Conservation (phyloP, 1,140 invertebrate genomes). For the Ceratina japonica region DNA sequence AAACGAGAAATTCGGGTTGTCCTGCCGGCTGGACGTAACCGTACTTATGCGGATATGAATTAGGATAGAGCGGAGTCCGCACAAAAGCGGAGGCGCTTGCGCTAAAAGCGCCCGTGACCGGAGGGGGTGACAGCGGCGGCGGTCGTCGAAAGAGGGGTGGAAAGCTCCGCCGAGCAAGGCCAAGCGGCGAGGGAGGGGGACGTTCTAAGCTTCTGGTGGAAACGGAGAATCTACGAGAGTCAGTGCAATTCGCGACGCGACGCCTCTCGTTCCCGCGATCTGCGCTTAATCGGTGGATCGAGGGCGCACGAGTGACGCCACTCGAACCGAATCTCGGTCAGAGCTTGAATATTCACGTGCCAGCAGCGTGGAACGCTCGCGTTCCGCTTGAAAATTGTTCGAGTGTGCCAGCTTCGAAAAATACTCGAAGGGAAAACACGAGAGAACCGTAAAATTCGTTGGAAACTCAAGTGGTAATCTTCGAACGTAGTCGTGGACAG, state of each 20-base stretch:
- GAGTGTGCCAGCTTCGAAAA: too few species aligned
- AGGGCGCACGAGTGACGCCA: conserved; percentile 27
- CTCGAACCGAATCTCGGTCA: not conserved
- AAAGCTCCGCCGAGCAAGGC: conserved; percentile 52
- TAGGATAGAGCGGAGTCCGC: conserved; percentile 66
- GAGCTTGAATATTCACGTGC: conserved; percentile 18
- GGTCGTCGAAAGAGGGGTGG: conserved; percentile 60
- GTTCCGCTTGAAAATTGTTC: too few species aligned
- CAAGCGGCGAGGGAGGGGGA: conserved; percentile 50
- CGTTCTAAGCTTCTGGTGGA: conserved; percentile 68
- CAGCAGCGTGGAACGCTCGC: not conserved
- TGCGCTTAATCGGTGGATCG: conserved; percentile 44
- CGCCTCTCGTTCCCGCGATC: conserved; percentile 59
- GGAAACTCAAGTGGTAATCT: not conserved
- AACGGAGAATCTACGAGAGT: conserved; percentile 69
- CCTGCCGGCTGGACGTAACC: conserved; percentile 40
- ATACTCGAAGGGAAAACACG: not conserved
- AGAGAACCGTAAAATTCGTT: not conserved
- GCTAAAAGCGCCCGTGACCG: conserved; percentile 59
- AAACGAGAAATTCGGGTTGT: conserved; percentile 44
- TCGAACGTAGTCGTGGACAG: not conserved
- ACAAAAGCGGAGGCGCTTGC: conserved; percentile 68
- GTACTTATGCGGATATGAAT: conserved; percentile 65
- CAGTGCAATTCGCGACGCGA: conserved; percentile 74
- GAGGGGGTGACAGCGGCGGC: conserved; percentile 50